A percentile compares a stretch with the other conserved stretches of the same genome.
These are phyloP conservation scores for Scophthalmus maximus DNA, from an alignment of 2,113 vertebrate genomes.

Conservation along the genomic window DNA sequence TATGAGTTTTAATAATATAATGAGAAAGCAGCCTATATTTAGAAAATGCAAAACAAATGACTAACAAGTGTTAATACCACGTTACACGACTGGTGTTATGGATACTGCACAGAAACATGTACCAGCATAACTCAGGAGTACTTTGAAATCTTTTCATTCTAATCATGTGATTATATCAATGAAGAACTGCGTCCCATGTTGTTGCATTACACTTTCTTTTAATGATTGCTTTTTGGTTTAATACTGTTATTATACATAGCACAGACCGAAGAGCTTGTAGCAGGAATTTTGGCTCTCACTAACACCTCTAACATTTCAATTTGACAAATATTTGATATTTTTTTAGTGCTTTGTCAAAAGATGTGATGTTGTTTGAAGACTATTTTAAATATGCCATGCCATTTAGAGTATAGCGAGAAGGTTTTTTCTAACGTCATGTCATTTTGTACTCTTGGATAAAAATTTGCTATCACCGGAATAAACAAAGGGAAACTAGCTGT, in stretches of 20 bases:
- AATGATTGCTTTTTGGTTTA: not conserved
- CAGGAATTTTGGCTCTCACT: not conserved
- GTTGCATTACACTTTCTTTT: not conserved
- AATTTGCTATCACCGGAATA: slow-evolving; percentile 46
- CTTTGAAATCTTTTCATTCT: not conserved
- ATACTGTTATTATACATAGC: slow-evolving; percentile 18
- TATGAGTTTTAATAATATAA: too few species aligned
- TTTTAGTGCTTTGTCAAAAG: not conserved
- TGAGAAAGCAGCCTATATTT: too few species aligned
- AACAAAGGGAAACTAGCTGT: slow-evolving; percentile 36
- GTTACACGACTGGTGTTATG: too few species aligned
- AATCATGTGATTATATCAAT: not conserved
- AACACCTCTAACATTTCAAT: not conserved
- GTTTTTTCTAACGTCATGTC: slow-evolving; percentile 45
- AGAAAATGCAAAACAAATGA: slow-evolving; percentile 8
- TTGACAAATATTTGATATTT: too few species aligned
- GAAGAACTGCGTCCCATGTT: slow-evolving; percentile 7
- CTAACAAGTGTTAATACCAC: slow-evolving; percentile 19
- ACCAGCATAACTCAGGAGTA: too few species aligned
- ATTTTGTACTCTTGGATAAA: slow-evolving; percentile 60
- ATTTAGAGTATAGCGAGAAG: slow-evolving; percentile 6
- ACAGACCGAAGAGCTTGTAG: slow-evolving; percentile 48
- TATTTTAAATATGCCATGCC: slow-evolving; percentile 10
- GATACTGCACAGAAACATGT: too few species aligned
- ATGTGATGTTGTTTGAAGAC: not conserved